These are phyloP conservation scores for Micropoecilia bifurca DNA, from an alignment of 2,797 vertebrate genomes.

Conservation along the genomic window DNA sequence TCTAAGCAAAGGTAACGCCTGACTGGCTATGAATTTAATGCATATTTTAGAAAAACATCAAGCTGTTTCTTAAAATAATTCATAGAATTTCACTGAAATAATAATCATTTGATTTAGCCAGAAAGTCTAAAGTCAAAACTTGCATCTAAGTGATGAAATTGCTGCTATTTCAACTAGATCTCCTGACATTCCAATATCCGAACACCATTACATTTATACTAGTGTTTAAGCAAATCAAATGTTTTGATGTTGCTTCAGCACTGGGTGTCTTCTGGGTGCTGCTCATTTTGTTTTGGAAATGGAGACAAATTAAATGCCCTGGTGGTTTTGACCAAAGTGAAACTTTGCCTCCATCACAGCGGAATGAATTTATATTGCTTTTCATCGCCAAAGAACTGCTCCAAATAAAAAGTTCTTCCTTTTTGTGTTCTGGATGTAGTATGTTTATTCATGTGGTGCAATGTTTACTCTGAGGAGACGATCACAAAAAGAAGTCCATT, in stretches of 20 bases:
- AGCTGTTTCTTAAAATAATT: neutral
- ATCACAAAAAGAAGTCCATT: constrained; percentile 1
- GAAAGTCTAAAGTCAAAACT: neutral
- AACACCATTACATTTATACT: neutral
- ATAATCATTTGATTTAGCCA: neutral
- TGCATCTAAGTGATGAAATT: neutral
- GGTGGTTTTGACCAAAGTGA: constrained; percentile 4
- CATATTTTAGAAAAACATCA: neutral
- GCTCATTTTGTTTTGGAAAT: neutral
- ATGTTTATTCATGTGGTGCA: constrained; percentile 2
- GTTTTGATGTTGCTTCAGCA: neutral
- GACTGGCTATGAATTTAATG: neutral
- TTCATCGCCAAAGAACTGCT: neutral
- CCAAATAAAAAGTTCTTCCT: neutral
- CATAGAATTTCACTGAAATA: neutral
- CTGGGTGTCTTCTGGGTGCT: no score
- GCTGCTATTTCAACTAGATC: neutral
- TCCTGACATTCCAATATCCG: neutral
- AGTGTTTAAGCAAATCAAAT: neutral
- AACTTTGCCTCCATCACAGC: constrained; percentile 11
- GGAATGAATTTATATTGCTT: neutral
- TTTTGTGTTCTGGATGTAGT: constrained; percentile 1
- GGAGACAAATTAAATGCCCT: neutral
- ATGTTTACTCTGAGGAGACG: neutral
- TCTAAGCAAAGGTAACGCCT: neutral